Evolutionary conservation across 2,888 invertebrate genomes (phyloP).

Genomic region (Agrochola lychnidis): DNA sequence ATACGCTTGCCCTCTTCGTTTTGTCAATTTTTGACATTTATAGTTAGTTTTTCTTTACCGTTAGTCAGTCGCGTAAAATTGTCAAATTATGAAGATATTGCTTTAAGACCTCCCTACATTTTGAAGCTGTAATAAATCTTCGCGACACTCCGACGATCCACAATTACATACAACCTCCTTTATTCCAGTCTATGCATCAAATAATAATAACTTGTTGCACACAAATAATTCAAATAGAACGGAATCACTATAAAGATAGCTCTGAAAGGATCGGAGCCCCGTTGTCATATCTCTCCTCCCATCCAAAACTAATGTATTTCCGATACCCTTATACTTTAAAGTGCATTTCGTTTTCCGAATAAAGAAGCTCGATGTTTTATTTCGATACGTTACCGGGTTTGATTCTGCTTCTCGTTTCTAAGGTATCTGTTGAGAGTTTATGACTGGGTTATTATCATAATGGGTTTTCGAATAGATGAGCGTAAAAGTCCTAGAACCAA

Average conservation of each 20-base stretch:
- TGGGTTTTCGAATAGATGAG: constrained; percentile 32
- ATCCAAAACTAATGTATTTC: constrained; percentile 86
- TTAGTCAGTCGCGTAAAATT: no score
- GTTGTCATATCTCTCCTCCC: constrained; percentile 78
- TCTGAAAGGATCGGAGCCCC: constrained; percentile 67
- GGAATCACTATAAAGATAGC: constrained; percentile 62
- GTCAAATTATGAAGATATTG: no score
- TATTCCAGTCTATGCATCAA: constrained; percentile 18
- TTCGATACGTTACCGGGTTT: constrained; percentile 54
- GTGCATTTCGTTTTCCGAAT: constrained; percentile 77
- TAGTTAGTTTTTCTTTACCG: no score
- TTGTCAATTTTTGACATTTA: no score
- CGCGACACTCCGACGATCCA: neutral
- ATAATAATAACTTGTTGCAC: constrained; percentile 64
- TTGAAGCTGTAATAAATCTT: neutral
- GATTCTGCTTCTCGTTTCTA: constrained; percentile 27
- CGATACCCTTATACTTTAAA: constrained; percentile 82
- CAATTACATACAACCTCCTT: constrained; percentile 3
- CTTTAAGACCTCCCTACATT: no score
- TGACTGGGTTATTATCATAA: constrained; percentile 44
- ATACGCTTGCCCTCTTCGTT: no score
- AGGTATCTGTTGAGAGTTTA: constrained; percentile 36
- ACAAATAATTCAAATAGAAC: constrained; percentile 56
- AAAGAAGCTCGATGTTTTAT: constrained; percentile 67
- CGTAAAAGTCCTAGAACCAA: neutral